Conservation (phyloP, 2,797 vertebrate species). For the Gymnothorax reevesii region DNA sequence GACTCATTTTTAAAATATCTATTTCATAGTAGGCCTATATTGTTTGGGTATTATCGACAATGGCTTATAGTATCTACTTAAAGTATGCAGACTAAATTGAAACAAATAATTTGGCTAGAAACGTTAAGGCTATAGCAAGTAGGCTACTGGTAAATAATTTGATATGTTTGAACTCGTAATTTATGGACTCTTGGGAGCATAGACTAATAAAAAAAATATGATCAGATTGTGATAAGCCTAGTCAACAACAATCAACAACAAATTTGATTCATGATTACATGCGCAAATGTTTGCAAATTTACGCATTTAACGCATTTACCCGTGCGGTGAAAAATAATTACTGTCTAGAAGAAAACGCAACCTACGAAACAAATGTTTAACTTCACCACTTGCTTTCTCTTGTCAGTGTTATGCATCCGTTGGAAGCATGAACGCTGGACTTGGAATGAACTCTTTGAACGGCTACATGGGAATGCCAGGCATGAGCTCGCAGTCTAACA, state of each 20-base stretch:
- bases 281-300: neutral
- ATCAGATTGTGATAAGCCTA: neutral
- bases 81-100: no score
- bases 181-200: no score
- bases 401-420: conserved; percentile 92
- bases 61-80: no score
- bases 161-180: no score
- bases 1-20: no score
- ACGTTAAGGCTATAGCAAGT: no score
- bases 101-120: no score
- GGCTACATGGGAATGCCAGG: conserved; percentile 98
- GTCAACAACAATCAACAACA: neutral
- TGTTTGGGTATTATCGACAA: no score
- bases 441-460: conserved; percentile 98
- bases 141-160: no score
- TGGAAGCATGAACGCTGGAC: conserved; percentile 95
- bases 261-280: neutral
- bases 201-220: no score
- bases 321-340: neutral
- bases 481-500: conserved; percentile 86
- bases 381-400: conserved; percentile 40
- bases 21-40: no score
- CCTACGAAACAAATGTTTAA: conserved; percentile 21
- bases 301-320: neutral
- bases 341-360: neutral